Conservation (phyloP, 2,113 vertebrate species). For the Xiphias gladius region DNA sequence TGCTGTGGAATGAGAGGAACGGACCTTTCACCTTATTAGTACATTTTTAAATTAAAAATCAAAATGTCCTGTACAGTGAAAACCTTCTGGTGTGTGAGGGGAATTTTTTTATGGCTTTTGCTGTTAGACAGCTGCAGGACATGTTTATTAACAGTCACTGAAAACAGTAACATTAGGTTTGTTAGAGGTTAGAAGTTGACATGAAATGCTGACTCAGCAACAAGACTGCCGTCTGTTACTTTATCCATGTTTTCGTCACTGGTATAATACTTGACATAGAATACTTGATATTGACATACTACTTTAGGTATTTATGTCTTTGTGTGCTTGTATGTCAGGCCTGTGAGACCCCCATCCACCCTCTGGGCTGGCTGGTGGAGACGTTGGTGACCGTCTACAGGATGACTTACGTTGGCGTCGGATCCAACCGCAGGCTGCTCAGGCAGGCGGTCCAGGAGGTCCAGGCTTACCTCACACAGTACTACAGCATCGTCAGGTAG, state of each 20-base stretch:
- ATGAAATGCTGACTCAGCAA: background rate
- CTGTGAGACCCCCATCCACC: slow-evolving; percentile 95
- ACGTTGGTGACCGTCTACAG: slow-evolving; percentile 95
- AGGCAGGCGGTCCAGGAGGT: slow-evolving; percentile 94
- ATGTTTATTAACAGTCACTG: background rate
- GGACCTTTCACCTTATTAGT: too few relatives aligned
- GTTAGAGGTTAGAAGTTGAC: background rate
- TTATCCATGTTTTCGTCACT: background rate
- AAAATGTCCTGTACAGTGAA: background rate
- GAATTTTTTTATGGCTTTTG: background rate
- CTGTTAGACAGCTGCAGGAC: background rate
- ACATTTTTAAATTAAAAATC: background rate
- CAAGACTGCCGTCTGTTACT: background rate
- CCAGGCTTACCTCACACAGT: slow-evolving; percentile 91
- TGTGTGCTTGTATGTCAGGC: slow-evolving; percentile 79
- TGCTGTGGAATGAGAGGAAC: too few relatives aligned
- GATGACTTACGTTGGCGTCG: slow-evolving; percentile 97
- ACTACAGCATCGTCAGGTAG: slow-evolving; percentile 93
- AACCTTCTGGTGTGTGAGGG: background rate
- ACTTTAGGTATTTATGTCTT: background rate
- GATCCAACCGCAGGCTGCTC: slow-evolving; percentile 92
- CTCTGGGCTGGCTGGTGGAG: slow-evolving; percentile 94
- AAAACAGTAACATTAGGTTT: background rate
- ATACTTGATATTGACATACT: background rate
- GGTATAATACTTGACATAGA: background rate